Percentiles rank a stretch among this genome's conserved stretches.
Conservation (phyloP, 2,113 vertebrate genomes). For the Campylomormyrus tamandua region DNA sequence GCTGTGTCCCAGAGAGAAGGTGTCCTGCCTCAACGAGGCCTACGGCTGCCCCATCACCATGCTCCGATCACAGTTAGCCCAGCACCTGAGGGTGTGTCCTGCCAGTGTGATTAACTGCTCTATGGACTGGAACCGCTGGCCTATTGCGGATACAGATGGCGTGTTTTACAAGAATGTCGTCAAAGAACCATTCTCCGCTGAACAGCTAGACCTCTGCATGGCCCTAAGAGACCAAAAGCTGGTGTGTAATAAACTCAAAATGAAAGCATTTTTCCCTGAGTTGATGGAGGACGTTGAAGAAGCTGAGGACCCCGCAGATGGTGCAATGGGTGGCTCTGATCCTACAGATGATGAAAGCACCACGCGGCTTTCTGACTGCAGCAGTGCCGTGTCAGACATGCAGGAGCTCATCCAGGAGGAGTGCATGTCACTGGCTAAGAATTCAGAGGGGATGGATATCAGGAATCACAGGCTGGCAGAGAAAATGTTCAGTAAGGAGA, state of each 20-base stretch:
- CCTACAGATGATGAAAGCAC: background rate
- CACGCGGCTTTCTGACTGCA: constrained; percentile 24
- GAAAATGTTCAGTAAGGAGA: constrained; percentile 82
- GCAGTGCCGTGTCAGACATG: constrained; percentile 24
- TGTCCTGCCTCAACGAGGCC: constrained; percentile 77
- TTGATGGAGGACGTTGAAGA: constrained; percentile 48
- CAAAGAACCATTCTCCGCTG: constrained; percentile 53
- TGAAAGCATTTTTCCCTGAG: constrained; percentile 82
- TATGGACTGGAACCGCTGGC: constrained; percentile 96
- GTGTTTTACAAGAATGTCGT: constrained; percentile 68
- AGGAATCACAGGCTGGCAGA: constrained; percentile 64
- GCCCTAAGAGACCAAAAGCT: constrained; percentile 82
- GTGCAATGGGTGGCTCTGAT: constrained; percentile 18
- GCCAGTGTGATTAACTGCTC: constrained; percentile 90
- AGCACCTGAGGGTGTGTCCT: constrained; percentile 80
- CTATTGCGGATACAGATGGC: constrained; percentile 65
- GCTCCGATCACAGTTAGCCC: constrained; percentile 73
- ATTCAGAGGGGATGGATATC: constrained; percentile 39
- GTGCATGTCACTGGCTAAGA: constrained; percentile 57
- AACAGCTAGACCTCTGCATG: constrained; percentile 67
- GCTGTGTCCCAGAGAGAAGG: constrained; percentile 80
- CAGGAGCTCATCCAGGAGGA: constrained; percentile 56
- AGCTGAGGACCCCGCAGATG: background rate
- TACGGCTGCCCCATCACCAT: constrained; percentile 85
- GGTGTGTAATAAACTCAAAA: constrained; percentile 77